Evolutionary conservation across 1,140 invertebrate genomes (phyloP).

Genomic region (Pantala flavescens): DNA sequence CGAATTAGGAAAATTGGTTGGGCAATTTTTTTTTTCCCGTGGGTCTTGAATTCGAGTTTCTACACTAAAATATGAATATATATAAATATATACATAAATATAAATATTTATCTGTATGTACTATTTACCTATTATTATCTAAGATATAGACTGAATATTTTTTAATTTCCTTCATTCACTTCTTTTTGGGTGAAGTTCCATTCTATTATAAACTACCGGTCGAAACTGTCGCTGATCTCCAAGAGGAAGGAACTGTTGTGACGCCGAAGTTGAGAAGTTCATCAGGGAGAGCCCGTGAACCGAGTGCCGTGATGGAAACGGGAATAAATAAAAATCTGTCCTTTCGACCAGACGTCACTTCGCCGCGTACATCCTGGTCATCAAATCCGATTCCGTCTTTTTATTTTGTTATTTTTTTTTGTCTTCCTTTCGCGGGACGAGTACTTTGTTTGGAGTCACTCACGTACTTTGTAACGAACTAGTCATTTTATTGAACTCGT

Average conservation of each 20-base stretch:
- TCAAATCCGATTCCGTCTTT: no score
- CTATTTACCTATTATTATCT: not conserved
- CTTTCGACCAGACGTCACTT: no score
- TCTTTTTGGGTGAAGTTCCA: not conserved
- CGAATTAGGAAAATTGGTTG: no score
- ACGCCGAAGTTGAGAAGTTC: no score
- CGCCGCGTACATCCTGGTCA: no score
- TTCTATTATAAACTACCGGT: not conserved
- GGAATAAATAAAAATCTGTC: no score
- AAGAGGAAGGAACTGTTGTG: not conserved
- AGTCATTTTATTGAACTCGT: not conserved
- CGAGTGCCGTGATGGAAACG: no score
- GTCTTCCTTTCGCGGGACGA: no score
- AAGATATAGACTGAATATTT: slow-evolving; percentile 4
- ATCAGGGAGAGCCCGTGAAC: no score
- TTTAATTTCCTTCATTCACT: not conserved
- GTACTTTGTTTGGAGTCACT: no score
- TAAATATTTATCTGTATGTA: slow-evolving; percentile 1
- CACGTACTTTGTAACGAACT: not conserved
- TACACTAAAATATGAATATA: not conserved
- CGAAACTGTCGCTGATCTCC: not conserved
- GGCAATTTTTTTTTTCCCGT: not conserved
- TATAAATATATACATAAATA: not conserved
- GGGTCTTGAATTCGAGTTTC: not conserved
- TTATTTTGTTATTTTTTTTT: no score